Base-by-base conservation (phyloP, 2,797 vertebrate genomes). In the Strix occidentalis region DNA sequence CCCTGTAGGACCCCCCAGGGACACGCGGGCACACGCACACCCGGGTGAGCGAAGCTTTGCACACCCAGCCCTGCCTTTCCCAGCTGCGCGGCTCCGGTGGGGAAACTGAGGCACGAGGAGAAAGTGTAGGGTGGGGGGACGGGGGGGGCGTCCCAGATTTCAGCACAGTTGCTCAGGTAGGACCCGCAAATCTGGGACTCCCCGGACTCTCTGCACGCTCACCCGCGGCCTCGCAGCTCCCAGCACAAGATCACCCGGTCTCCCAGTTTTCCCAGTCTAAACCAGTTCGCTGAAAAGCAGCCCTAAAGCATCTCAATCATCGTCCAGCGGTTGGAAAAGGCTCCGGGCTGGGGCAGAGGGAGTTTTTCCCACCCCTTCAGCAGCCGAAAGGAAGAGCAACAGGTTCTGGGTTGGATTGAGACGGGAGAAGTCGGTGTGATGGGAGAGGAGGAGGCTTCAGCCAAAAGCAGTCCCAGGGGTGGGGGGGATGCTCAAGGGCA, bases 381-480 rank as follows among this genome's bases (percentile, higher is more conserved):
- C 5, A 26, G 23, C 76, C 12, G 2, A 64, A 64, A 87, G 93
- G 94, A 94, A 76, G 65, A 89, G 91, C 93, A 95, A 95, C 94
- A 96, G 75, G 91, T 91, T 82, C 31, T 45, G 81, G 50, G 26
- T 10, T 54, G 89, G 57, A 21, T 4, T n/a, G 75, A 60, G 81
- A 4, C 0, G 1, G 48, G 61, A 90, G n/a, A 82, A 84, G 37
- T 76, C 68, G 5, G 33, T 1, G 31, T 3, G 88, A 25, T 29
- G 29, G 71, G 68, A 75, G 16, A 39, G 41, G 24, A 61, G 58
- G 77, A 0, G 10, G 41, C 31, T 75, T 10, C 0, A 2, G 66
- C 17, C 45, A 21, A 25, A 83, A 51, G 25, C 3, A 4, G 16
- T 15, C 25, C 63, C 46, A 1, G 5, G 31, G 23, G 53, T 29